Evolutionary conservation across 2,797 vertebrate species (phyloP), one percentile per base, ranked within the genome.

Genomic region (Gallinago stenura): DNA sequence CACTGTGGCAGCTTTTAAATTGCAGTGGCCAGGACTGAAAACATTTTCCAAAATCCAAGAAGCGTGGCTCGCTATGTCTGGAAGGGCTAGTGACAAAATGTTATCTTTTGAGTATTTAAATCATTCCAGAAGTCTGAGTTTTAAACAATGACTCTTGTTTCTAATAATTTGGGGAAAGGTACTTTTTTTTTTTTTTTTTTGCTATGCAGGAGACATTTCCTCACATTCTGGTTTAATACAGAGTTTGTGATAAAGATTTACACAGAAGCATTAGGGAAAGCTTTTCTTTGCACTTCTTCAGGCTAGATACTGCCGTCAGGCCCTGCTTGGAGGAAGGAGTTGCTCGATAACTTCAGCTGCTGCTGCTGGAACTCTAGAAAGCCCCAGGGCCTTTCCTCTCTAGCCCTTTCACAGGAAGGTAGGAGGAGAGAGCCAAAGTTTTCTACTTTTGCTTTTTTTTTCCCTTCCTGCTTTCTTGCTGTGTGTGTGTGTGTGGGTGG

Each of bases 401-500:
- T 12, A 72, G 10, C 37, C 30, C 15, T 26, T 50, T 14, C 5
- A 57, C 5, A 53, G 12, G 7, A 39, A 57, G 48, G 22, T 17
- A 33, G 76, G 54, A 78, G 51, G 11, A 76, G n/a, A 7, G 56
- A 61, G 8, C 1, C 37, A 15, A 12, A 66, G 25, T 86, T 89
- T 86, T 89, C 43, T 58, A 3, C 15, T 68, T 72, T 1, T 33
- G 6, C 9, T 37, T 57, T 91, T 87, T 87, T 37, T 46, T 18
- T 10, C 12, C 12, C 4, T 62, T 51, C 31, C 37, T 0, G 2
- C 33, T 50, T 50, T 22, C 19, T 41, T 89, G 25, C 24, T 78
- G 9, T 82, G n/a, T 73, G 62, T 1, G 0, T 22, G 4, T 0
- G 4, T 6, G 1, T 25, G 33, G 25, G 14, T 48, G 48, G 24